Evolutionary conservation across 2,113 vertebrate genomes (phyloP).

Genomic region (Oceanites oceanicus): DNA sequence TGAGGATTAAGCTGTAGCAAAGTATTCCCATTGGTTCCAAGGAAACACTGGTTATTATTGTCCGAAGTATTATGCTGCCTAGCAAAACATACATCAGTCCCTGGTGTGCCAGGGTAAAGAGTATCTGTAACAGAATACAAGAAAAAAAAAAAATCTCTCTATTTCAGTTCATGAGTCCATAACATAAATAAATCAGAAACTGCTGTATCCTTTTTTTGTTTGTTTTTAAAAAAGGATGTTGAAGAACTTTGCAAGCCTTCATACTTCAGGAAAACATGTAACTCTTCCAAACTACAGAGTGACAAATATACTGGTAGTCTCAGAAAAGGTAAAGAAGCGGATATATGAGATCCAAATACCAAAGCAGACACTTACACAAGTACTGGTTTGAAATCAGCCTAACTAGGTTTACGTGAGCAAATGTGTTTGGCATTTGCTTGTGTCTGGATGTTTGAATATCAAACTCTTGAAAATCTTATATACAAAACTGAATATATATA

Average conservation of each 20-base stretch:
- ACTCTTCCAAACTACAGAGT: background rate
- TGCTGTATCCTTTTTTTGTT: background rate
- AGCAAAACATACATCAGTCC: constrained; percentile 87
- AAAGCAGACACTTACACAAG: background rate
- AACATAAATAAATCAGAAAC: background rate
- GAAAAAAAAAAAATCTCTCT: background rate
- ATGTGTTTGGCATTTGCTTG: background rate
- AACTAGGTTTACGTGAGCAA: background rate
- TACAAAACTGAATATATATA: background rate
- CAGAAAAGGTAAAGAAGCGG: background rate
- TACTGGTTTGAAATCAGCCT: background rate
- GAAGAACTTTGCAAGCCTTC: background rate
- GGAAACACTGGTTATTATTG: constrained; percentile 94
- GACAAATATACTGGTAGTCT: background rate
- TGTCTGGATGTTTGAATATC: background rate
- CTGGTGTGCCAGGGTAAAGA: constrained; percentile 79
- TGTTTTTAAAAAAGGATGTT: background rate
- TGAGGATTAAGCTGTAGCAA: constrained; percentile 86
- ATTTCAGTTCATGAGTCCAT: background rate
- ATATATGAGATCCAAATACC: background rate
- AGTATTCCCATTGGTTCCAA: constrained; percentile 83
- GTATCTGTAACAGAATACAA: constrained; percentile 72
- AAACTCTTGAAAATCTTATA: background rate
- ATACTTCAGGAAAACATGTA: background rate
- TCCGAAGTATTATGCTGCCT: constrained; percentile 90